Evolutionary conservation across 1,140 invertebrate species (phyloP), one percentile per base, ranked within the genome.

Genomic region (Plectus sambesii): DNA sequence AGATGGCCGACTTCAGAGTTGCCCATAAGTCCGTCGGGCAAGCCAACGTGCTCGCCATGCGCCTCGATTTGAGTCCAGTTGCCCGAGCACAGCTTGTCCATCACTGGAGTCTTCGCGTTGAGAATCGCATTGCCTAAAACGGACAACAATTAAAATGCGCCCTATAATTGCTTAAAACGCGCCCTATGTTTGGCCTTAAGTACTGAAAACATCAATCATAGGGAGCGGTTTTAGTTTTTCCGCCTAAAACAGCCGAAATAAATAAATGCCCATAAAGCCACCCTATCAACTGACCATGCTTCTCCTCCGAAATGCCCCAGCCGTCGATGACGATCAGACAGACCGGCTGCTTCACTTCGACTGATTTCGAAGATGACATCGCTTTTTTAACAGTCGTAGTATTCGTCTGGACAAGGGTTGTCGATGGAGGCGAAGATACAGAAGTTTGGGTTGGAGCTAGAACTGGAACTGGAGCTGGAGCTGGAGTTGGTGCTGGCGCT

Each of bases 1-100:
- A 76, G 52, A 58, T 75, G 74, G 15, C 74, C 74, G 17, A 76
- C 75, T 66, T 75, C 74, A 17, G 72, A 75, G 44, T 75, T 75
- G 5, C 74, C 74, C 73, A 74, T 74, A 33, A 74, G 57, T 29
- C 73, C 73, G 39, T 68, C 69, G 4, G 73, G 74, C 27, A 75
- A 59, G 25, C 74, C 74, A 43, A 75, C 75, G 19, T 69, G 66
- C 17, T 67, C 41, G 8, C 75, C 75, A 24, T 70, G 72, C 15
- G 75, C 74, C 48, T 70, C 72, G n/a, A 76, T 56, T 46, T 69
- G 63, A 9, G 55, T 30, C 65, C 70, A 71, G 42, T 75, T 71
- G 9, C 60, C 72, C 5, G 59, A 57, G n/a, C 68, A 59, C 1
- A 73, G 49, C 17, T 54, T 45, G 40, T 68, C 64, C 73, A 73